A percentile compares a stretch with the other conserved stretches of the same genome.
Evolutionary conservation across 37 sponge, comb jelly and placozoan genomes (phyloP).

Genomic region (Axinella damicornis): DNA sequence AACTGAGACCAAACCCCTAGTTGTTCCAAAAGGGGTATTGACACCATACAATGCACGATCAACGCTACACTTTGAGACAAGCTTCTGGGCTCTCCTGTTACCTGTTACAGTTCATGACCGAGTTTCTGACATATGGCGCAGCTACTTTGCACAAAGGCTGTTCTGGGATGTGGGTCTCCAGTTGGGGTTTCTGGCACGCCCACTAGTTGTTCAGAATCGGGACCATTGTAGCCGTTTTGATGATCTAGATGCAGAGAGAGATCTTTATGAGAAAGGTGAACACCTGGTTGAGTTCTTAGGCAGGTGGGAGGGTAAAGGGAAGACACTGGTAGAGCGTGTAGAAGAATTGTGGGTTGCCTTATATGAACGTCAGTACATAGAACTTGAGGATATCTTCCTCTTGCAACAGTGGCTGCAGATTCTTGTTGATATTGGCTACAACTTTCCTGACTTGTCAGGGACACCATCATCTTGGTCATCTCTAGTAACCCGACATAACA

Average conservation of each 20-base stretch:
- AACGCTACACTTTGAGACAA: slow-evolving; percentile 35
- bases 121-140: slow-evolving; percentile 74
- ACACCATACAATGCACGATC: slow-evolving; percentile 72
- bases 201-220: slow-evolving; percentile 53
- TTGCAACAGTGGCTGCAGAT: slow-evolving; percentile 43
- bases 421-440: slow-evolving; percentile 33
- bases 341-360: slow-evolving; percentile 43
- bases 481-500: too few relatives aligned
- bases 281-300: slow-evolving; percentile 46
- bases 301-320: slow-evolving; percentile 34
- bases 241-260: slow-evolving; percentile 49
- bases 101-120: slow-evolving; percentile 56
- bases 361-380: slow-evolving; percentile 60
- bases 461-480: background rate
- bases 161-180: slow-evolving; percentile 33
- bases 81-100: slow-evolving; percentile 50
- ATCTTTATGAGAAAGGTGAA: slow-evolving; percentile 54
- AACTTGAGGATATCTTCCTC: slow-evolving; percentile 33
- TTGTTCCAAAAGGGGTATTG: slow-evolving; percentile 46
- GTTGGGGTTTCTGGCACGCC: slow-evolving; percentile 35
- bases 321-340: slow-evolving; percentile 39
- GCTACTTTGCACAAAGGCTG: slow-evolving; percentile 63
- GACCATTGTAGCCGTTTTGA: slow-evolving; percentile 34
- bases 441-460: slow-evolving; percentile 25
- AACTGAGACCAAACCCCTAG: slow-evolving; percentile 32